These are phyloP conservation scores for Adela reaumurella DNA, from an alignment of 2,888 invertebrate species.

Conservation along the genomic window DNA sequence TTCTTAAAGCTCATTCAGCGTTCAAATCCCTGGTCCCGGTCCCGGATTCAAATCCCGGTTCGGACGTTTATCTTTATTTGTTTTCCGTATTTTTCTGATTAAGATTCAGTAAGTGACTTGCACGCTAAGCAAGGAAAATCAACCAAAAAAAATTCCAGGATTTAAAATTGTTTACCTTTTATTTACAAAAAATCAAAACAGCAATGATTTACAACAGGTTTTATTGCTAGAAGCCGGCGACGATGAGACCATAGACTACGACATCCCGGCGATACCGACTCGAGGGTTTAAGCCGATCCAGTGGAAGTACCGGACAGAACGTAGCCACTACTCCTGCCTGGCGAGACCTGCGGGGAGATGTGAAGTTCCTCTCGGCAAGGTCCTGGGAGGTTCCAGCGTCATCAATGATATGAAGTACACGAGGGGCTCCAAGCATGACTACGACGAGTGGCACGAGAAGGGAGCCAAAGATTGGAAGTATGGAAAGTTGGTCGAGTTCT, in stretches of 20 bases:
- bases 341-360: constrained; percentile 42
- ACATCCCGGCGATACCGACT: constrained; percentile 42
- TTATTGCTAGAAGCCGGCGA: constrained; percentile 41
- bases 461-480: constrained; percentile 41
- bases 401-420: constrained; percentile 48
- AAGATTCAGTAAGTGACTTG: no score
- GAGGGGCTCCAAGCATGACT: constrained; percentile 39
- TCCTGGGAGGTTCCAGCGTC: constrained; percentile 42
- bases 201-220: constrained; percentile 20
- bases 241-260: constrained; percentile 43
- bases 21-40: no score
- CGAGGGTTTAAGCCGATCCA: constrained; percentile 36
- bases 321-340: constrained; percentile 41
- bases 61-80: no score
- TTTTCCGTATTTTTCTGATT: no score
- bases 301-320: constrained; percentile 44
- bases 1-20: no score
- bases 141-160: no score
- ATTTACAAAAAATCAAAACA: no score
- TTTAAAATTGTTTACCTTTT: no score
- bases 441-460: constrained; percentile 36
- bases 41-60: no score
- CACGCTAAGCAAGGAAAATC: no score
- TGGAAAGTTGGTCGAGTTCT: constrained; percentile 38
- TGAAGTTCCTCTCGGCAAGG: constrained; percentile 39